These are phyloP conservation scores for Rhopalosiphum nymphaeae DNA, from an alignment of 2,888 invertebrate genomes.

Conservation along the genomic window DNA sequence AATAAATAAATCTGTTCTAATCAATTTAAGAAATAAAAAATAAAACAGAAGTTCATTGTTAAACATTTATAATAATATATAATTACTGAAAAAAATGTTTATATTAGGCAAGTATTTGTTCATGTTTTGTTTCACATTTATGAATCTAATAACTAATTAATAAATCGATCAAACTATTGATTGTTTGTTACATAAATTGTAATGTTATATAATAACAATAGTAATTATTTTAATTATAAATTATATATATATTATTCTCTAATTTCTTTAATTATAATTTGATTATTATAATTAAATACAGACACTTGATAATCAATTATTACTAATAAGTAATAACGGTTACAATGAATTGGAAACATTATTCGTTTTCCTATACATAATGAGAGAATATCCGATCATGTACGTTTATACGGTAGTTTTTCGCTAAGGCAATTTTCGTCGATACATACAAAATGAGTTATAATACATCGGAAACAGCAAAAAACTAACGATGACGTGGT, in stretches of 20 bases:
- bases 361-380: background rate
- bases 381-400: background rate
- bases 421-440: background rate
- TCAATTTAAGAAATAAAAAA: too few relatives aligned
- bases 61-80: background rate
- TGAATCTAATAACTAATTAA: background rate
- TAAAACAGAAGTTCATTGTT: background rate
- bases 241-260: background rate
- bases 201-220: background rate
- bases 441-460: background rate
- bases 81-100: background rate
- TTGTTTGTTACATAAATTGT: background rate
- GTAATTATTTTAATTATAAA: background rate
- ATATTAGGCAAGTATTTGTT: background rate
- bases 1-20: too few relatives aligned
- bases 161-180: background rate
- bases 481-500: conserved; percentile 10
- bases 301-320: background rate
- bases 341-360: background rate
- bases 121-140: background rate
- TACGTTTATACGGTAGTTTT: background rate
- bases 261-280: background rate
- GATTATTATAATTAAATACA: background rate
- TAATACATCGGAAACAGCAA: background rate
- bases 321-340: background rate